Base-by-base conservation (phyloP, 2,113 vertebrate species). In the Campylomormyrus tamandua region DNA sequence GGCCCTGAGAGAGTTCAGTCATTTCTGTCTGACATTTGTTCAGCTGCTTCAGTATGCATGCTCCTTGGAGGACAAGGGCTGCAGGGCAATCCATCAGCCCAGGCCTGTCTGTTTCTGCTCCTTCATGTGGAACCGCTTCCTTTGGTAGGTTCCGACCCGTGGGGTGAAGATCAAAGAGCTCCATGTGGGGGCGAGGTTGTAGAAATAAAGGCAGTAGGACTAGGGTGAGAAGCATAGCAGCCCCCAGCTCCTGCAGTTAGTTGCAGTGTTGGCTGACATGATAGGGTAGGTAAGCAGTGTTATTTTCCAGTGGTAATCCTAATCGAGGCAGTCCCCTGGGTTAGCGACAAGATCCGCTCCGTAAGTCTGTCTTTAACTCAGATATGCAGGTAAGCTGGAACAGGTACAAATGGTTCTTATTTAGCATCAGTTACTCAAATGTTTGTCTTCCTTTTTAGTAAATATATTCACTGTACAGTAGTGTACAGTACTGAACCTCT, bases 111-210 rank as follows among this genome's bases (percentile, higher is more conserved):
- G 62, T 80, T 48, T 89, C 24, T 49, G 27, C 45, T 89, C 53
- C 62, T 87, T 9, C 21, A 83, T 21, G 83, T 31, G 10, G 11
- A 90, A 62, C 48, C 2, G 31, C 80, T 88, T 88, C 87, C 89
- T 85, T n/a, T 48, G 13, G 58, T 87, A 49, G 87, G 11, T 89
- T 86, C 90, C 19, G 49, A 52, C 83, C 88, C 13, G 85, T 27
- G 39, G 62, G 87, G 48, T 45, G 66, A 74, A 42, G 83, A 19
- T 86, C 27, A 90, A 83, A 88, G 56, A 90, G 89, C 46, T 87
- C 85, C 88, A 83, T 24, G 87, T 50, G 88, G 83, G 45, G 83
- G n/a, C 19, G 10, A 86, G 21, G 46, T 49, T 85, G 42, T 21
- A 35, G 15, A 50, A 50, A 49, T 50, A 49, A 15, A 48, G 9